Conservation (phyloP, 35 echinoderm and acorn worm species). For the Heliocidaris tuberculata region DNA sequence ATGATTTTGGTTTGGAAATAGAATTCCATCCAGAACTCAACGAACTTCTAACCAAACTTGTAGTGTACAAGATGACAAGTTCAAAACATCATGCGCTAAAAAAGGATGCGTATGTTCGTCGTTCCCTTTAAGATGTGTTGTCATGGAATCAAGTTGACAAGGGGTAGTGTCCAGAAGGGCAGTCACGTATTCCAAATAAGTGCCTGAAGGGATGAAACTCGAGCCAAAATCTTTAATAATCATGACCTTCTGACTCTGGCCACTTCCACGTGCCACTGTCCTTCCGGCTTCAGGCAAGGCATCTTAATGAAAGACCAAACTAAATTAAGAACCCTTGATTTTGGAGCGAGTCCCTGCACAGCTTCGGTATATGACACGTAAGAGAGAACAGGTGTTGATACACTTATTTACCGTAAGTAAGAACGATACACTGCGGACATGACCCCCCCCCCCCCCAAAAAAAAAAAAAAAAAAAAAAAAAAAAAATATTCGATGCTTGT, state of each 20-base stretch:
- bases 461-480: no score
- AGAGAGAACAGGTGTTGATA: neutral
- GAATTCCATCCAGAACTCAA: no score
- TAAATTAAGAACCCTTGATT: neutral
- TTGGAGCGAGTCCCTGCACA: neutral
- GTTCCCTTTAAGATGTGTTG: neutral
- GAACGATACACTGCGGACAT: no score
- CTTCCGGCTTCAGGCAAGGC: neutral
- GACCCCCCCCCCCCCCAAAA: no score
- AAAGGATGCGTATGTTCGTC: neutral
- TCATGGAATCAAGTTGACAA: neutral
- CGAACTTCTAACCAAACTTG: neutral
- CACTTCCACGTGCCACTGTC: neutral
- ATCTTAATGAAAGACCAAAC: neutral
- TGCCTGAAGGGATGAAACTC: neutral
- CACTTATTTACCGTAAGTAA: no score
- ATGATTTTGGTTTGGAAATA: no score
- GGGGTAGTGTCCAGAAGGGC: neutral
- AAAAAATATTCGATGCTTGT: no score
- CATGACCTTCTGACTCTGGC: neutral
- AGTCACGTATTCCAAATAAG: neutral
- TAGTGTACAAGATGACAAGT: neutral
- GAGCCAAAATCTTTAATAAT: slow-evolving; percentile 13
- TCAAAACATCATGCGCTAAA: neutral
- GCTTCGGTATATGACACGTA: neutral